Base-by-base conservation (phyloP, 2,113 vertebrate species). In the Heterochromis multidens region DNA sequence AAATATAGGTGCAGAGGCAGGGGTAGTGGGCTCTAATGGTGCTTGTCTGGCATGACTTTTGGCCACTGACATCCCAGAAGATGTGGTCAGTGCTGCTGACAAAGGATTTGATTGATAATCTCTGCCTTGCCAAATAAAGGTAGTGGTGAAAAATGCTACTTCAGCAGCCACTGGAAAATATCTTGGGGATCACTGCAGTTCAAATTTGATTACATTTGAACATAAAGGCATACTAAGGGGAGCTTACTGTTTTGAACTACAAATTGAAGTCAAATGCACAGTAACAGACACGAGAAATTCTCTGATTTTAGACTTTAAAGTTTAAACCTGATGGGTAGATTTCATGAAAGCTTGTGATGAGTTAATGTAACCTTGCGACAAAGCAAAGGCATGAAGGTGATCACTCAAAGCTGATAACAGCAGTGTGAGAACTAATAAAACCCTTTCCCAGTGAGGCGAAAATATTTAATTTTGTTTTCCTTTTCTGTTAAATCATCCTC, bases 51-150 rank as follows among this genome's bases (percentile, higher is more conserved):
- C 7, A 1, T 57, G 77, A 40, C 61, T 88, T 80, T 67, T 8
- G 63, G 70, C 79, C 33, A 17, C 31, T 2, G 23, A 56, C 72
- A 77, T 49, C 29, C 62, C 37, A 29, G 72, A 82, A 29, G 78
- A 83, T 65, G 76, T 86, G 86, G 60, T 87, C 84, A 87, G 76
- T 59, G 59, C 59, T 80, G 72, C 58, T 35, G 77, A 79, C 57
- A 59, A 33, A 81, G 49, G 90, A 85, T 88, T 83, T 88, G 92
- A 94, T 90, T 70, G 87, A 92, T 91, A 65, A 83, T 88, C 83
- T 83, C 21, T 84, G 84, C 74, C 77, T 67, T 35, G 8, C 14
- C 59, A 84, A n/a, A n/a, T 79, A 52, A 80, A 35, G 17, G 46
- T 56, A 60, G 79, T 40, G 40, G 52, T 79, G 70, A 79, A 83